Base-by-base conservation (phyloP, 2,113 vertebrate genomes). In the Platanista minor region DNA sequence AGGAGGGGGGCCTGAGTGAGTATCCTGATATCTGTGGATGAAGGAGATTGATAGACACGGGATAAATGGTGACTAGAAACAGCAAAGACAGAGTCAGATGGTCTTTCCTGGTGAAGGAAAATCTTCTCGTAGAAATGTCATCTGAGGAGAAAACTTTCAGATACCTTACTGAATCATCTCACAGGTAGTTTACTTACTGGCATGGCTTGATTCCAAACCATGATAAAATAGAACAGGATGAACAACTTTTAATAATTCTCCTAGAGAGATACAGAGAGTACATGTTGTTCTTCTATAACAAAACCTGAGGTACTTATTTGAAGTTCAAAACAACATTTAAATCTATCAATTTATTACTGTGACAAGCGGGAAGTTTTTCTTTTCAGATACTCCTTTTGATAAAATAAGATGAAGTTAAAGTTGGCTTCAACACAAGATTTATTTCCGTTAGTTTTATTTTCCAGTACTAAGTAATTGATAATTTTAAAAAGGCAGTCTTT, bases 381-480 rank as follows among this genome's bases (percentile, higher is more conserved):
- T 82, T 83, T 33, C 80, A 78, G 41, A 61, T 72, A 36, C 9
- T 52, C 1, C 21, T 87, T 61, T 86, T 23, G 18, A 27, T 86
- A 90, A 90, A 86, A 87, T 69, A 29, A 39, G 27, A 52, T 72
- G 49, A 90, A 66, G 27, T 54, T 87, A 90, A 69, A 95, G 57
- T 59, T 49, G 46, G 1, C 25, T 77, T 87, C 52, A 71, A 39
- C 31, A 36, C 6, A 41, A 77, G 11, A 41, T 57, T 59, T 33
- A 41, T 36, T 78, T 94, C 59, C 17, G 6, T 36, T 62, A 36
- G 4, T 23, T 67, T 80, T 81, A 13, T 39, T 88, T 88, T 84
- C 88, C 43, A 62, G 29, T 52, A 66, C 36, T 52, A 61, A 91
- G 1, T 18, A 43, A 74, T 46, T 43, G 13, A 20, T 62, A 46